Base-by-base conservation (phyloP, 1,140 invertebrate species). In the Zaprionus davidi region DNA sequence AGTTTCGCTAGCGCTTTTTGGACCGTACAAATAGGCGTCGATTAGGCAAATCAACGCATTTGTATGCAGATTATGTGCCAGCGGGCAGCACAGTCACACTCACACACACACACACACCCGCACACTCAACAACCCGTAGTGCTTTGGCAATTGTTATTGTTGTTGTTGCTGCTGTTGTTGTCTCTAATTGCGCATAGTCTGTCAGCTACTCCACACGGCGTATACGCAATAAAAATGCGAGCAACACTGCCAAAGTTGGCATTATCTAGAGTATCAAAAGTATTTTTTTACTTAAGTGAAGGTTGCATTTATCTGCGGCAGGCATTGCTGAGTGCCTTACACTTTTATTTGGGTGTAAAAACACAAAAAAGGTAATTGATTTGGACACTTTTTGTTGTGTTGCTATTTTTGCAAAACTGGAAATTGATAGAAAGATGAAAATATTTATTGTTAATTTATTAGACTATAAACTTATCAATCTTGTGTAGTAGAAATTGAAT, bases 1-100 rank as follows among this genome's bases (percentile, higher is more conserved):
- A 57, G 34, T 67, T 78, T 73, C 68, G 31, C 62, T 51, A 41
- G 24, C 70, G 44, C 59, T 76, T 76, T 81, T 82, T 87, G 53
- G 63, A 63, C 70, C 77, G 75, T 80, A 88, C 84, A 87, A 87
- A 87, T 87, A 87, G 81, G 85, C 84, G 84, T 88, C 81, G 84
- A 90, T 88, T 88, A 88, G 85, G 84, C 84, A 88, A 88, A 88
- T 88, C 84, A 88, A 88, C 84, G 85, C 84, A 88, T 88, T 88
- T 88, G 84, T 88, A 88, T 88, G 84, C 84, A 88, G 84, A 88
- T 87, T 87, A 87, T 88, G 83, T 87, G 83, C 84, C 76, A 81
- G 71, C 80, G 59, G 64, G 68, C 75, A 67, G 41, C 71, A 41
- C 56, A 31, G 20, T 46, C 26, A 71, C 49, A 64, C 34, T 44